A percentile compares a stretch with the other conserved stretches of the same genome.
phyloP scores from a whole-genome alignment of 92 coral and sea anemone genomes.

The Porites rus region DNA sequence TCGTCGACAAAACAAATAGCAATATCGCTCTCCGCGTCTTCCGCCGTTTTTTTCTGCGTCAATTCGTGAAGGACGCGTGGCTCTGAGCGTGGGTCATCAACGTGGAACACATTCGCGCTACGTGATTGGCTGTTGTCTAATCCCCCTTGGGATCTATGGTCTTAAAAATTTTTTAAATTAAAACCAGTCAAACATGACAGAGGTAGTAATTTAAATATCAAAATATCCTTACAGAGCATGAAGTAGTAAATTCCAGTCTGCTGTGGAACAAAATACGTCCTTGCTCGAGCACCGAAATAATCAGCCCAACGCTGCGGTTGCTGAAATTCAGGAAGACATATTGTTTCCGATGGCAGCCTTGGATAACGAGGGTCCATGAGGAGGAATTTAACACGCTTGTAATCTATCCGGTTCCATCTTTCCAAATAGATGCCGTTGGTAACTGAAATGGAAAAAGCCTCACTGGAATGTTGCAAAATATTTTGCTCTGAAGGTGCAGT shows the following conservation, averaged over 20 bases:
- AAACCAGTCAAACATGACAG: too few relatives aligned
- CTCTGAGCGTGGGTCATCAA: too few relatives aligned
- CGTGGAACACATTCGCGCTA: too few relatives aligned
- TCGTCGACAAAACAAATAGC: too few relatives aligned
- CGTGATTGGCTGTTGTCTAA: too few relatives aligned
- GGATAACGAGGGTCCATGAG: constrained; percentile 54
- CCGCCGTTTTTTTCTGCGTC: too few relatives aligned
- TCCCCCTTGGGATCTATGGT: not conserved
- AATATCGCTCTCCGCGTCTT: too few relatives aligned
- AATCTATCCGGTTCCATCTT: constrained; percentile 66
- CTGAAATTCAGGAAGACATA: constrained; percentile 33
- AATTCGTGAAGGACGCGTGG: too few relatives aligned
- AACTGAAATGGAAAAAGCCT: not conserved
- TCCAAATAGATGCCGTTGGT: constrained; percentile 51
- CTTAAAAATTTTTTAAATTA: too few relatives aligned
- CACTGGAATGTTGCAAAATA: too few relatives aligned
- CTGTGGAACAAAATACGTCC: constrained; percentile 84
- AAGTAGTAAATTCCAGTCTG: constrained; percentile 67
- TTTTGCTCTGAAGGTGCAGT: not conserved
- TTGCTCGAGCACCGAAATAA: constrained; percentile 81
- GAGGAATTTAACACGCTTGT: constrained; percentile 41
- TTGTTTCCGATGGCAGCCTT: constrained; percentile 39
- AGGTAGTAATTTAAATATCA: too few relatives aligned
- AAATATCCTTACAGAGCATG: constrained; percentile 25
- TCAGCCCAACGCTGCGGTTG: constrained; percentile 78